These are phyloP conservation scores for Halisarca cf. caerulea DNA, from an alignment of 37 sponge, comb jelly and placozoan genomes.

Conservation along the genomic window DNA sequence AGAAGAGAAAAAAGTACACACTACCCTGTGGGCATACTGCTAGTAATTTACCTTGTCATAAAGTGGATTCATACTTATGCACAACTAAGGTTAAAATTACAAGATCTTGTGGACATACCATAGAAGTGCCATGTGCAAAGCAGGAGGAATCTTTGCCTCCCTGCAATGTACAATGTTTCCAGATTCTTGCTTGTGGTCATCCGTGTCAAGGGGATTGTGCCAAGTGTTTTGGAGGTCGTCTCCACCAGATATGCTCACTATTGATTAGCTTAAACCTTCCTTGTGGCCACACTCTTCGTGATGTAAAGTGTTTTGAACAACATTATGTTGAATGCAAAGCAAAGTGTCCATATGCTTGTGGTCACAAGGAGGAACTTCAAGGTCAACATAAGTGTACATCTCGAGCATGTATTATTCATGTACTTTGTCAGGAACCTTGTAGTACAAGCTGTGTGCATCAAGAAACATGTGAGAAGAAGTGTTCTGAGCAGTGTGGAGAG, in stretches of 20 bases:
- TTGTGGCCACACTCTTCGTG: not conserved
- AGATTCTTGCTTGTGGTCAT: slow-evolving; percentile 69
- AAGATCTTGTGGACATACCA: too few species aligned
- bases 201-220: slow-evolving; percentile 40
- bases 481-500: slow-evolving; percentile 62
- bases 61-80: not conserved
- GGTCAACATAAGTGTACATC: not conserved
- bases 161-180: slow-evolving; percentile 19
- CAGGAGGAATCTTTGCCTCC: too few species aligned
- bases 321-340: not conserved
- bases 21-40: slow-evolving; percentile 66
- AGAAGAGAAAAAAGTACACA: not conserved
- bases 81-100: too few species aligned
- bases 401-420: not conserved
- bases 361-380: not conserved
- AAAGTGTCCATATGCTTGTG: not conserved
- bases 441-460: not conserved
- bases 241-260: slow-evolving; percentile 1
- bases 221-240: slow-evolving; percentile 13
- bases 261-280: not conserved
- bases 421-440: not conserved
- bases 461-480: slow-evolving; percentile 41
- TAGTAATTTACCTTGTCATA: not conserved
- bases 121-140: too few species aligned
- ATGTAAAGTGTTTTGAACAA: slow-evolving; percentile 1